These are phyloP conservation scores for Urosaurus nigricauda DNA, from an alignment of 2,797 vertebrate genomes.

Conservation along the genomic window DNA sequence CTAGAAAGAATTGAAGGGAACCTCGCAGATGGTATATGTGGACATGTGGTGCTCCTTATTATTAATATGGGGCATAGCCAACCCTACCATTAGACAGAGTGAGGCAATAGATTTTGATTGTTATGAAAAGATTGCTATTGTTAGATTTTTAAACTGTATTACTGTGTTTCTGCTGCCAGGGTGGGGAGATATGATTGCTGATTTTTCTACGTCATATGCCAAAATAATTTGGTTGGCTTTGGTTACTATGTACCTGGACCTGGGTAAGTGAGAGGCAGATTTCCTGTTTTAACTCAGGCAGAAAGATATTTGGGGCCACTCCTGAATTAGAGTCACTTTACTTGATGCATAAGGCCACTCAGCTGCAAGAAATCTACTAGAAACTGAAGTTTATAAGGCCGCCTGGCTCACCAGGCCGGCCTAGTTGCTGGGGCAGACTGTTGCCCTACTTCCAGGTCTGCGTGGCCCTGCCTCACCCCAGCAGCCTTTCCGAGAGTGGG, in stretches of 20 bases:
- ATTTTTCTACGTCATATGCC: not conserved
- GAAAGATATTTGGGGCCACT: not conserved
- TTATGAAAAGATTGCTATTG: not conserved
- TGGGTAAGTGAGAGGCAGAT: not conserved
- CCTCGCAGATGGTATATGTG: not conserved
- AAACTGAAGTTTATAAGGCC: not conserved
- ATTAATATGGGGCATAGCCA: not conserved
- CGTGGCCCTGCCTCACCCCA: no score
- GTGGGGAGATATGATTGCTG: not conserved
- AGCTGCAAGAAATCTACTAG: not conserved
- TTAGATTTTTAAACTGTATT: no score
- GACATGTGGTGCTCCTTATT: not conserved
- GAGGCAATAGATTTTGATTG: not conserved
- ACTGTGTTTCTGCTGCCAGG: not conserved
- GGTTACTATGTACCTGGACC: not conserved
- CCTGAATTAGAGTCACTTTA: not conserved
- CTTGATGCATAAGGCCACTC: not conserved
- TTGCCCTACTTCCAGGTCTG: no score
- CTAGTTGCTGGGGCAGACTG: no score
- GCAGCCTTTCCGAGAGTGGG: no score
- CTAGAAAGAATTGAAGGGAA: no score
- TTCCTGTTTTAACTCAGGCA: not conserved
- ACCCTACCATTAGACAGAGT: not conserved
- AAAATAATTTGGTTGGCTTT: not conserved
- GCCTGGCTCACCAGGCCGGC: no score